Evolutionary conservation across 2,888 invertebrate species (phyloP), one percentile per base, ranked within the genome.

Genomic region (Tromatobia lineatoria): DNA sequence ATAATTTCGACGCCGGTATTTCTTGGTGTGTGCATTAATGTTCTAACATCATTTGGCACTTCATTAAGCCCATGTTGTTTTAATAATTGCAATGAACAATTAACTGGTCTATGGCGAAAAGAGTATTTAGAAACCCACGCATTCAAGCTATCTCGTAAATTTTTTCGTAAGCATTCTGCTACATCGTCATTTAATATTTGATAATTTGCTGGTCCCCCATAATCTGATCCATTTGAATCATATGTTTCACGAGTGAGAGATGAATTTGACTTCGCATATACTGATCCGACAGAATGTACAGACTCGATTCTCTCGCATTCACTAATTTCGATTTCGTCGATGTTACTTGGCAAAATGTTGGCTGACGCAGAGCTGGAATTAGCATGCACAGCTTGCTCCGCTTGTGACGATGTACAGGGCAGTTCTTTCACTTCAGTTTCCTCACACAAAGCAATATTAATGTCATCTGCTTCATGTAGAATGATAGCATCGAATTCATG

Each of bases 171-270:
- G n/a, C n/a, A n/a, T n/a, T n/a, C n/a, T n/a, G n/a, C n/a, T n/a
- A n/a, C n/a, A n/a, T n/a, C n/a, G n/a, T n/a, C n/a, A n/a, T n/a
- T n/a, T n/a, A n/a, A n/a, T n/a, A n/a, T n/a, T n/a, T n/a, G n/a
- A n/a, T n/a, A n/a, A 52, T 70, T 70, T 13, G 18, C 50, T 38
- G 29, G 23, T 25, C 25, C 15, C 13, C 47, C 64, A 77, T 57
- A 34, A 59, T 67, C 59, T 67, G 47, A 47, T 67, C 47, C 77
- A 50, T 64, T 42, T 42, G 18, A 64, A 64, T 64, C 64, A 11
- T 18, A 11, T 38, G 10, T 42, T 42, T 61, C 61, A 61, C n/a
- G 61, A 34, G 18, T 61, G 61, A 61, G 61, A 34, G 61, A 61
- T 38, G 34, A 61, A 34, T 61, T 61, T 61, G 61, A 38, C 61